A percentile compares a stretch with the other conserved stretches of the same genome.
Conservation (phyloP, 2,113 vertebrate genomes). For the Entosphenus tridentatus region DNA sequence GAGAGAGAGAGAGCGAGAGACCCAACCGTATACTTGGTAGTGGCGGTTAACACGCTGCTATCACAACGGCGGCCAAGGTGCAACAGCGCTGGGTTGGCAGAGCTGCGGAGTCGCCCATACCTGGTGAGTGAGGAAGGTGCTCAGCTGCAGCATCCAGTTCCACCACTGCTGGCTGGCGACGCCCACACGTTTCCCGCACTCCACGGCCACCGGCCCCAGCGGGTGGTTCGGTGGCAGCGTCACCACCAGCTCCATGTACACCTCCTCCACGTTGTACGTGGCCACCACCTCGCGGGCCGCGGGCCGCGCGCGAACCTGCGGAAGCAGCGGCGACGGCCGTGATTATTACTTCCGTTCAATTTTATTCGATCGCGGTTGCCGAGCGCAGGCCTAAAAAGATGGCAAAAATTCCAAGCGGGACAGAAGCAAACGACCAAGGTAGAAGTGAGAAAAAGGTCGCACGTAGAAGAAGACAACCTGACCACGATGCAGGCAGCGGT, state of each 20-base stretch:
- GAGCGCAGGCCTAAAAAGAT: background rate
- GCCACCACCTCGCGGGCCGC: conserved; percentile 77
- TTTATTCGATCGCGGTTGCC: background rate
- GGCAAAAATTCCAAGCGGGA: too few relatives aligned
- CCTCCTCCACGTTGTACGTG: conserved; percentile 78
- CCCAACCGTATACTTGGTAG: too few relatives aligned
- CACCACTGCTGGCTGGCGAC: conserved; percentile 94
- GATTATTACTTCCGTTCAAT: background rate
- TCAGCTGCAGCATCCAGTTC: conserved; percentile 92
- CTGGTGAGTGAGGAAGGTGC: conserved; percentile 90
- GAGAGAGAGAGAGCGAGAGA: too few relatives aligned
- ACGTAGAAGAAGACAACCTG: background rate
- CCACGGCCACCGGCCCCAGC: conserved; percentile 60
- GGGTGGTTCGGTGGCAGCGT: conserved; percentile 78
- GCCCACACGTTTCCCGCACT: conserved; percentile 78
- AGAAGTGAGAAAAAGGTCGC: background rate
- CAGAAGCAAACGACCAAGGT: too few relatives aligned
- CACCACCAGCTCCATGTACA: conserved; percentile 87
- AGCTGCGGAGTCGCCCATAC: conserved; percentile 17
- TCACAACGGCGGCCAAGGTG: too few relatives aligned
- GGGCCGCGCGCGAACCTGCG: conserved; percentile 70
- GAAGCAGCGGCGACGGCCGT: background rate
- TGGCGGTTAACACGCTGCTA: too few relatives aligned
- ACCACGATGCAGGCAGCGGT: too few relatives aligned
- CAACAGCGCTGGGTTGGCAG: background rate